Conservation (phyloP, 1,140 invertebrate species). For the Macrosteles quadrilineatus region DNA sequence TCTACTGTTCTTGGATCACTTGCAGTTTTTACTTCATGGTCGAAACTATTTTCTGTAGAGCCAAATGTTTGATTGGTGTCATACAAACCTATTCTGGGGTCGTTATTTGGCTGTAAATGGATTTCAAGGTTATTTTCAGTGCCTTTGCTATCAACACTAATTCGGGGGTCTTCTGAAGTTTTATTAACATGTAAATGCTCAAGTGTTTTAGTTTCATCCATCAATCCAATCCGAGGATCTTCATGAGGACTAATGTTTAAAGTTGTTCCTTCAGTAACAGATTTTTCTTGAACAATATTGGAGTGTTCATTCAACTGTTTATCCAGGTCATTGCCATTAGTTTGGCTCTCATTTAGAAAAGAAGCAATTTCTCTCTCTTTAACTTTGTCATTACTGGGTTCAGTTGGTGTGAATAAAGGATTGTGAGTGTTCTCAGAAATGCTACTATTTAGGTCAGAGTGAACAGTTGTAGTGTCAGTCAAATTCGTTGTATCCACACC, state of each 20-base stretch:
- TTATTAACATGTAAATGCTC: background rate
- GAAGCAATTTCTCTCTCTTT: constrained; percentile 3
- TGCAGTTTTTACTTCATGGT: background rate
- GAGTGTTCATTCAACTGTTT: too few species aligned
- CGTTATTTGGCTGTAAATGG: too few species aligned
- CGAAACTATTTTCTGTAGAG: background rate
- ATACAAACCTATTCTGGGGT: constrained; percentile 11
- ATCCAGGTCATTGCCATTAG: background rate
- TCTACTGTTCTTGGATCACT: constrained; percentile 12
- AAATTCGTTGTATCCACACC: too few species aligned
- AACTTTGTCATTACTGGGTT: background rate
- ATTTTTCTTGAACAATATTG: too few species aligned
- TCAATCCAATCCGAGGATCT: constrained; percentile 4
- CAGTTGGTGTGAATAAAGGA: too few species aligned
- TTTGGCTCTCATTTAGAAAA: background rate
- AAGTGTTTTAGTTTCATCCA: background rate
- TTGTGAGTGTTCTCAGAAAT: too few species aligned
- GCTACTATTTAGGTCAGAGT: too few species aligned
- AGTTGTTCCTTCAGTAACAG: too few species aligned
- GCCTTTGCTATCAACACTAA: background rate
- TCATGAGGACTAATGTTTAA: background rate
- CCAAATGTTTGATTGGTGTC: background rate
- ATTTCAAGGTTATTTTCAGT: background rate
- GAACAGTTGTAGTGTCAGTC: too few species aligned
- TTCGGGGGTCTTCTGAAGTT: background rate